Evolutionary conservation across 2,888 invertebrate genomes (phyloP).

Genomic region (Scaptomyza flava): DNA sequence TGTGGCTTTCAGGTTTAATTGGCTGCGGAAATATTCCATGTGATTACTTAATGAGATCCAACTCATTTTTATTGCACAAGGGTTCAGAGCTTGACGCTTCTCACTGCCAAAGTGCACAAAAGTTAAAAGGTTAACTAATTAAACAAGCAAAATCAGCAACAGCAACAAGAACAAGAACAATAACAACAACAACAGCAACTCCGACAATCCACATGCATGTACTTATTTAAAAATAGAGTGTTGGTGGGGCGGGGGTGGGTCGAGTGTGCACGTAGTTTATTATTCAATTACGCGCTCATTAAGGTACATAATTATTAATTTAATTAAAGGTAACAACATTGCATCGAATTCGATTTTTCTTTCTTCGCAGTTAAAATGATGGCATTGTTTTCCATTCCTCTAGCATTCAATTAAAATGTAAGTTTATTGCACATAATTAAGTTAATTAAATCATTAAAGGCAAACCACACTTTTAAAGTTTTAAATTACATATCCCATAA

Average conservation of each 20-base stretch:
- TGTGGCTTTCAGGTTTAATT: constrained; percentile 77
- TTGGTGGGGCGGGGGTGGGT: neutral
- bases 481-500: too few relatives aligned
- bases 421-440: neutral
- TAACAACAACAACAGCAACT: constrained; percentile 21
- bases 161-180: constrained; percentile 6
- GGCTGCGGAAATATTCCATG: constrained; percentile 80
- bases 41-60: constrained; percentile 79
- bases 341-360: constrained; percentile 54
- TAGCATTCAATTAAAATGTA: too few relatives aligned
- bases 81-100: constrained; percentile 16
- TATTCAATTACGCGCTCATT: constrained; percentile 77
- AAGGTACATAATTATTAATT: constrained; percentile 77
- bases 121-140: constrained; percentile 75
- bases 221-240: constrained; percentile 13
- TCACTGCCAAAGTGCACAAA: constrained; percentile 55
- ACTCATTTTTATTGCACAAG: constrained; percentile 68
- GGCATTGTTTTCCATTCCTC: constrained; percentile 17
- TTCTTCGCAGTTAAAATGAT: constrained; percentile 30
- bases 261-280: constrained; percentile 63
- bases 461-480: neutral
- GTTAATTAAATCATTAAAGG: neutral
- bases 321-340: constrained; percentile 67
- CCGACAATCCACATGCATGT: constrained; percentile 17
- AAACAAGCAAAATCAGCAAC: constrained; percentile 35